Evolutionary conservation across 2,113 vertebrate species (phyloP), one percentile per base, ranked within the genome.

Genomic region (Ptilonorhynchus violaceus): DNA sequence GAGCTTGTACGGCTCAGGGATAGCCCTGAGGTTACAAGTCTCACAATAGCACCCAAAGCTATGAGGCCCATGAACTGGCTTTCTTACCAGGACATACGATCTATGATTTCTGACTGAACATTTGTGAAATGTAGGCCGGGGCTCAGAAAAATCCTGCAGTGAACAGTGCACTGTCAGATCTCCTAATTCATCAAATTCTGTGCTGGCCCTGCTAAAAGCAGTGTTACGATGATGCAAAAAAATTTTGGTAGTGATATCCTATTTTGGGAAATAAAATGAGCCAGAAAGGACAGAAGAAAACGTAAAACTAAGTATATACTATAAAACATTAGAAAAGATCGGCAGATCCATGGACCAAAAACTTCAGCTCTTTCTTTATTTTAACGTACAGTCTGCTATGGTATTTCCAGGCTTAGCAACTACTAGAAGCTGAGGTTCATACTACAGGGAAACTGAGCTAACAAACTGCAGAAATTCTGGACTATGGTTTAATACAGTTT

Each of bases 31-130:
- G 74, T 59, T 42, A 73, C 11, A 74, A 64, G 35, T 16, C 64
- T 24, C 33, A 27, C 0, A 0, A 55, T 3, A 69, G 18, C 25
- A 60, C 3, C 28, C 56, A 74, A 84, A 79, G 30, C 25, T 28
- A 59, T 6, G 9, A 73, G 24, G 47, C 85, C 2, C 1, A 50
- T 6, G 19, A 92, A 67, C 5, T 46, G 16, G 25, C 37, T 60
- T 68, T 63, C 64, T 67, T 58, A 70, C 1, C 3, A 78, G 60
- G 28, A 62, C 22, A 24, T 30, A 49, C 1, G 13, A 84, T 21
- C 55, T 60, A 16, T 0, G 1, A 58, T 16, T 93, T 83, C 5
- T 86, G 72, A 81, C 37, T 18, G 27, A 81, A 25, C 9, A 6
- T 59, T 47, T 59, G 15, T 52, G 37, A 92, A 85, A 81, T 39